Evolutionary conservation across 2,888 invertebrate genomes (phyloP).

Genomic region (Epirrita christyi): DNA sequence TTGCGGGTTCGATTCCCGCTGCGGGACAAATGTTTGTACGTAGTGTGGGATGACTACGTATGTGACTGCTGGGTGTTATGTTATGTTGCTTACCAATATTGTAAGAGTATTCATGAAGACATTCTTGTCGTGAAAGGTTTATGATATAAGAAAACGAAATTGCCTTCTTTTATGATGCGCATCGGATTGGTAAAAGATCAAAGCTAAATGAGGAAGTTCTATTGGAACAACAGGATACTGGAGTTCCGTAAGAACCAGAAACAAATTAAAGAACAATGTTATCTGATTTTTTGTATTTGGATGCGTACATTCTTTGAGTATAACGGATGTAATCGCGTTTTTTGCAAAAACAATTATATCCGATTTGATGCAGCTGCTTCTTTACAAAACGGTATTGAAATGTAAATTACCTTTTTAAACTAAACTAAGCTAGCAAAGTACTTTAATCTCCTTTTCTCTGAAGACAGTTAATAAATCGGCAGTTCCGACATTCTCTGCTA

Average conservation of each 20-base stretch:
- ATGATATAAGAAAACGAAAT: constrained; percentile 18
- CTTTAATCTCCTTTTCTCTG: not conserved
- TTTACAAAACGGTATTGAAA: too few relatives aligned
- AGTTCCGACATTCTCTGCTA: not conserved
- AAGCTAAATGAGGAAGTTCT: constrained; percentile 34
- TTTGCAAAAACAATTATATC: too few relatives aligned
- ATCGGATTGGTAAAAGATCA: constrained; percentile 36
- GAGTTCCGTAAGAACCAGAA: constrained; percentile 15
- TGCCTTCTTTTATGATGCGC: constrained; percentile 21
- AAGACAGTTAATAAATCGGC: constrained; percentile 2
- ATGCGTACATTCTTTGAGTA: too few relatives aligned
- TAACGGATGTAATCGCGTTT: too few relatives aligned
- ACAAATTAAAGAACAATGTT: constrained; percentile 10
- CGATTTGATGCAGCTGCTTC: too few relatives aligned
- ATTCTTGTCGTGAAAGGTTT: not conserved
- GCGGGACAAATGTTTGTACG: too few relatives aligned
- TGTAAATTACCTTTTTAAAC: too few relatives aligned
- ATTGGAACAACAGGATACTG: constrained; percentile 29
- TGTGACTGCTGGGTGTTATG: too few relatives aligned
- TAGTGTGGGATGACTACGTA: too few relatives aligned
- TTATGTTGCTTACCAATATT: not conserved
- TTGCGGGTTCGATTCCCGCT: too few relatives aligned
- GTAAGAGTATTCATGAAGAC: too few relatives aligned
- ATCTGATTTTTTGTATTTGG: constrained; percentile 11
- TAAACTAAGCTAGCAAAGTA: too few relatives aligned